Evolutionary conservation across 2,888 invertebrate species (phyloP).

Genomic region (Smittia aterrima): DNA sequence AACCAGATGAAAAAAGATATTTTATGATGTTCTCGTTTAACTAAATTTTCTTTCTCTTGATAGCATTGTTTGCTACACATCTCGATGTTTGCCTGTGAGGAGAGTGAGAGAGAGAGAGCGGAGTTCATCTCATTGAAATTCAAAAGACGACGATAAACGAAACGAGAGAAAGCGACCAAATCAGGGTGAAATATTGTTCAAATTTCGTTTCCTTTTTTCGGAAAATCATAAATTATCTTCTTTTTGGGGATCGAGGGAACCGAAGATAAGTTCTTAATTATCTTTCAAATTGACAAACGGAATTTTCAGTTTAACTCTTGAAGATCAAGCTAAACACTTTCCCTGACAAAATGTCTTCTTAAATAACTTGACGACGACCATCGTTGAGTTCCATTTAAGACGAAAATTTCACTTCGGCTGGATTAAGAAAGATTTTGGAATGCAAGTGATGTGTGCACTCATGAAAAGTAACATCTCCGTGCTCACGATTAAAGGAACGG

Average conservation of each 20-base stretch:
- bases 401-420: no score
- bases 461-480: no score
- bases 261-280: slow-evolving; percentile 34
- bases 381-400: no score
- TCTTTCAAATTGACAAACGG: slow-evolving; percentile 29
- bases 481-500: no score
- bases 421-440: no score
- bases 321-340: neutral
- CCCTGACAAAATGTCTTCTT: no score
- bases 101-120: neutral
- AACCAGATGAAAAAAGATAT: slow-evolving; percentile 17
- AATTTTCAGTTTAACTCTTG: neutral
- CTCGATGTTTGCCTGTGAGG: neutral
- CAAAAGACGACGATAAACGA: slow-evolving; percentile 29
- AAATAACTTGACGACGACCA: no score
- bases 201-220: slow-evolving; percentile 23
- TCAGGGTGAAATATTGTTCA: slow-evolving; percentile 37
- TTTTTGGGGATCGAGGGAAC: neutral
- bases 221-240: slow-evolving; percentile 22
- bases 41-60: neutral
- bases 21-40: slow-evolving; percentile 33
- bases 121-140: slow-evolving; percentile 38
- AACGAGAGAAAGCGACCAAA: slow-evolving; percentile 26
- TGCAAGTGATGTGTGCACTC: no score
- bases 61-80: slow-evolving; percentile 28